Evolutionary conservation across 2,113 vertebrate species (phyloP), one percentile per base, ranked within the genome.

Genomic region (Axis porcinus): DNA sequence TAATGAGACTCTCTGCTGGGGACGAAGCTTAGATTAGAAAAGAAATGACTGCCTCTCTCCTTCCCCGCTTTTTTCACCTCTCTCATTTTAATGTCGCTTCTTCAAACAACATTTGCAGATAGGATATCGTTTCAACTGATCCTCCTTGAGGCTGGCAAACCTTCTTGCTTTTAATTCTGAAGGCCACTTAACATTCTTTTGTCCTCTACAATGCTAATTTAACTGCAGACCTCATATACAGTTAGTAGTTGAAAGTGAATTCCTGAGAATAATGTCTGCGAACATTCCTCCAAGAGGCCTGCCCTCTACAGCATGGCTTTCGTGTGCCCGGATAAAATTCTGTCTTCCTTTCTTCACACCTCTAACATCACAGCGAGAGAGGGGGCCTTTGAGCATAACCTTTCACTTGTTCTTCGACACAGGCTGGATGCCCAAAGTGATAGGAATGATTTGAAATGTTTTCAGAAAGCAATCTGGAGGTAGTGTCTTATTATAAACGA

Each of bases 1-100:
- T 8, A 76, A 94, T 76, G 52, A 45, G 87, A 60, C 52, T 90
- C 86, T 97, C 45, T 78, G 16, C 67, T 3, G 54, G 67, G 83
- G 96, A 91, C 8, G 0, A 87, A 1, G 60, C 91, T 94, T 7
- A 94, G 84, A 85, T 87, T 85, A 79, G 79, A 93, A 19, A 70
- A 62, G 96, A 93, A 92, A 85, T 11, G 57, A 79, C 64, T 43
- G 54, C 55, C 88, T 91, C 52, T 74, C n/a, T 83, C 85, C 33
- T 43, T 25, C 3, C 81, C 83, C 23, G 70, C 78, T 86, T 93
- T 82, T 95, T 28, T 50, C 50, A 62, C 79, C 25, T 50, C 98
- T 98, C 97, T 86, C 91, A 92, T 93, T 91, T 89, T 90, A 94
- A 47, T 93, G 67, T 95, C 94, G 92, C 67, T 92, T 97, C 97